Evolutionary conservation across 2,888 invertebrate species (phyloP), one percentile per base, ranked within the genome.

Genomic region (Orthonevra nobilis): DNA sequence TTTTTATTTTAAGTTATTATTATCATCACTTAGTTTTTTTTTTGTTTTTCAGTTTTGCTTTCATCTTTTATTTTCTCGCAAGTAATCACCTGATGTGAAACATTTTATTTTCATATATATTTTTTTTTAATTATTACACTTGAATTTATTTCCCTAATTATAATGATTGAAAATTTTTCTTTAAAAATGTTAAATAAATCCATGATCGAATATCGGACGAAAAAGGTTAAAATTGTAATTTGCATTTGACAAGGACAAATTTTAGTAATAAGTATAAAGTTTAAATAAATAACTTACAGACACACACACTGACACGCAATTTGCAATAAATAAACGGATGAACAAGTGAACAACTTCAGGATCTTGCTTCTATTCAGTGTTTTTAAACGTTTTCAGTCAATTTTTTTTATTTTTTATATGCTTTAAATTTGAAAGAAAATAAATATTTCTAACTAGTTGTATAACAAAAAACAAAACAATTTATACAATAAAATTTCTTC

Each of bases 271-370:
- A n/a, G 32, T 17, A 60, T 40, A 44, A n/a, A n/a, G n/a, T n/a
- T n/a, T n/a, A n/a, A n/a, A n/a, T n/a, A n/a, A n/a, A 64, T 66
- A 66, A 66, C 54, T 64, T 44, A 64, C 64, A 64, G 26, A 56
- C 66, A 46, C 19, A 46, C 54, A 46, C 54, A 17, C 66, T 36
- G 40, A 20, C 64, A 64, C 64, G 34, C 34, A 52, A 28, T 46
- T 66, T 56, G 56, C 66, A 56, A 44, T 34, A 30, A 26, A 54
- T 19, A 66, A 66, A 42, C 30, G 15, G 32, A 32, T 28, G 28
- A 30, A 64, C 40, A 26, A 42, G 34, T 17, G 9, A 52, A n/a
- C 3, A 64, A 42, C 23, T 1, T 12, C 54, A 10, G 20, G 26
- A 12, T 32, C 20, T 63, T 32, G 15, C 7, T 44, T 42, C 23